Conservation (phyloP, 92 coral and sea anemone species). For the Phenganax subtilis region DNA sequence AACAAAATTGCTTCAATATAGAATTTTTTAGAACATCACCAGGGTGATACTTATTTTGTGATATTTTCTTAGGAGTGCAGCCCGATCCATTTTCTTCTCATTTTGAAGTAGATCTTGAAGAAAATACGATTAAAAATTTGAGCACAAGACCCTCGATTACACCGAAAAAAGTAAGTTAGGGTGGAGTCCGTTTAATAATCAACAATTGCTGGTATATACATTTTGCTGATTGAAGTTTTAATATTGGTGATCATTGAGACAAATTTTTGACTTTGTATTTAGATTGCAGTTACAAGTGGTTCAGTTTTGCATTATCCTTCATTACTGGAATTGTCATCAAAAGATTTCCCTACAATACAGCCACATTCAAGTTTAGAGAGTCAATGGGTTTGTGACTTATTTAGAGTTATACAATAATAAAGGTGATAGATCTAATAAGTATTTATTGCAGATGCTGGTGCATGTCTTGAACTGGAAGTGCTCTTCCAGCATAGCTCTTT, state of each 20-base stretch:
- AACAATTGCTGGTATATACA: no score
- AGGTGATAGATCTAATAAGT: no score
- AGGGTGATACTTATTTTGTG: background rate
- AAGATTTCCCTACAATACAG: background rate
- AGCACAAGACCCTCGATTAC: constrained; percentile 2
- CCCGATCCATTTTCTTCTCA: constrained; percentile 78
- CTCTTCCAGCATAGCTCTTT: background rate
- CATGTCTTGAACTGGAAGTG: no score
- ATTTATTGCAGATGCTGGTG: no score
- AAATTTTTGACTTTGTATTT: background rate
- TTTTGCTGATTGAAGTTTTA: no score
- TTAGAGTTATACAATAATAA: background rate
- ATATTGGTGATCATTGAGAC: no score
- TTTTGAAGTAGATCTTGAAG: constrained; percentile 86
- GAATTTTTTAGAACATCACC: background rate
- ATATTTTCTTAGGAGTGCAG: constrained; percentile 1
- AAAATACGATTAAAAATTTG: constrained; percentile 47
- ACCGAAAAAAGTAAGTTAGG: constrained; percentile 14
- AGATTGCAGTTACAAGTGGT: constrained; percentile 2
- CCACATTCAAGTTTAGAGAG: constrained; percentile 16
- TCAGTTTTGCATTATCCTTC: constrained; percentile 10
- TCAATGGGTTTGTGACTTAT: constrained; percentile 14
- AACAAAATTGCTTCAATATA: no score
- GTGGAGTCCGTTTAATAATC: no score
- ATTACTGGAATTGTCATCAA: background rate